A percentile compares a stretch with the other conserved stretches of the same genome.
Conservation (phyloP, 2,113 vertebrate species). For the Vulpes vulpes region DNA sequence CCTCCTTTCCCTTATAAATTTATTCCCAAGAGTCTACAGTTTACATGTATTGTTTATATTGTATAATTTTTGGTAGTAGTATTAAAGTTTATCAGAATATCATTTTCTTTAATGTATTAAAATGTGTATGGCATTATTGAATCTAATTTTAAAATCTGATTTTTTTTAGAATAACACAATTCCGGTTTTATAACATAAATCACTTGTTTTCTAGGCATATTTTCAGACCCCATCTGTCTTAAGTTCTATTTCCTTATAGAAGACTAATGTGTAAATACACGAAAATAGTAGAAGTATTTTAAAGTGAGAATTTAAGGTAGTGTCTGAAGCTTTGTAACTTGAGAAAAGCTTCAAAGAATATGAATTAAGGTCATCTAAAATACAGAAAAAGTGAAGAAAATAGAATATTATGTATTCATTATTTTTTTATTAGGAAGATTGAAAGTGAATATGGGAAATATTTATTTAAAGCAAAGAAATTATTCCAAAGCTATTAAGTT, state of each 20-base stretch:
- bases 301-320: slow-evolving; percentile 44
- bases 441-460: slow-evolving; percentile 99
- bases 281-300: not conserved
- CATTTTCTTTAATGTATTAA: slow-evolving; percentile 56
- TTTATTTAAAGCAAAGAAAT: slow-evolving; percentile 97
- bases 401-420: slow-evolving; percentile 47
- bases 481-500: slow-evolving; percentile 98
- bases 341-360: slow-evolving; percentile 32
- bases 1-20: not conserved
- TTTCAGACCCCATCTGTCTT: slow-evolving; percentile 35
- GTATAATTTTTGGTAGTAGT: not conserved
- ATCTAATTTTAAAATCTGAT: not conserved
- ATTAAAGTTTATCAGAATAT: slow-evolving; percentile 54
- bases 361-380: slow-evolving; percentile 58
- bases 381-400: slow-evolving; percentile 55
- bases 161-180: slow-evolving; percentile 8
- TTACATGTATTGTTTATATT: slow-evolving; percentile 30
- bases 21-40: not conserved
- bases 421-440: slow-evolving; percentile 90
- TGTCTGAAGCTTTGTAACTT: slow-evolving; percentile 46
- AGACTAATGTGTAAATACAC: not conserved
- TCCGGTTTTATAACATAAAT: slow-evolving; percentile 2
- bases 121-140: not conserved
- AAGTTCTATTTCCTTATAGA: not conserved
- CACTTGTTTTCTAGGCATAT: not conserved